These are phyloP conservation scores for Acrocyrtus sp. DNA, from an alignment of 2,888 invertebrate species.

Conservation along the genomic window DNA sequence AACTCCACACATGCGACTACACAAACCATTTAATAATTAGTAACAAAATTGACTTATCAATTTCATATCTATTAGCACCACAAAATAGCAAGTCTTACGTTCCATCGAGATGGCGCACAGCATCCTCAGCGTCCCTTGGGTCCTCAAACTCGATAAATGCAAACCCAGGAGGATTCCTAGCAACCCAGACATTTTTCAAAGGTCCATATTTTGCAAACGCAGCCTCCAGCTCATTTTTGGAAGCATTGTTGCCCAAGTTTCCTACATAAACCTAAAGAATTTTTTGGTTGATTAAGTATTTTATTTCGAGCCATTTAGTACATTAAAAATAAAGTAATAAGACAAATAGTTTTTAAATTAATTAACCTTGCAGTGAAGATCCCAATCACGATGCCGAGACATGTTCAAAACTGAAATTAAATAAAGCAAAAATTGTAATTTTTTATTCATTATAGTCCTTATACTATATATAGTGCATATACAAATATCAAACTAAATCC, in stretches of 20 bases:
- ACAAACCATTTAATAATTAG: constrained; percentile 53
- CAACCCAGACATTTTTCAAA: constrained; percentile 92
- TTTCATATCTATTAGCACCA: background rate
- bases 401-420: too few species aligned
- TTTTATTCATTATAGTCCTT: too few species aligned
- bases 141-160: constrained; percentile 93
- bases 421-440: too few species aligned
- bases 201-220: constrained; percentile 89
- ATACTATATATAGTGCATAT: too few species aligned
- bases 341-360: too few species aligned
- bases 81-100: constrained; percentile 71
- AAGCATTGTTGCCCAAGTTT: constrained; percentile 89
- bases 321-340: too few species aligned
- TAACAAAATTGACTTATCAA: background rate
- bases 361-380: constrained; percentile 87
- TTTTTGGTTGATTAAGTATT: too few species aligned
- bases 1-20: constrained; percentile 86
- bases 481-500: too few species aligned
- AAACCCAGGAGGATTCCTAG: constrained; percentile 91
- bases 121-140: constrained; percentile 81
- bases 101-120: constrained; percentile 84
- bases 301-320: too few species aligned
- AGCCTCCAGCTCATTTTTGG: constrained; percentile 88
- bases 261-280: constrained; percentile 96
- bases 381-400: constrained; percentile 83